These are phyloP conservation scores for Bovichtus diacanthus DNA, from an alignment of 2,797 vertebrate species.

Conservation along the genomic window DNA sequence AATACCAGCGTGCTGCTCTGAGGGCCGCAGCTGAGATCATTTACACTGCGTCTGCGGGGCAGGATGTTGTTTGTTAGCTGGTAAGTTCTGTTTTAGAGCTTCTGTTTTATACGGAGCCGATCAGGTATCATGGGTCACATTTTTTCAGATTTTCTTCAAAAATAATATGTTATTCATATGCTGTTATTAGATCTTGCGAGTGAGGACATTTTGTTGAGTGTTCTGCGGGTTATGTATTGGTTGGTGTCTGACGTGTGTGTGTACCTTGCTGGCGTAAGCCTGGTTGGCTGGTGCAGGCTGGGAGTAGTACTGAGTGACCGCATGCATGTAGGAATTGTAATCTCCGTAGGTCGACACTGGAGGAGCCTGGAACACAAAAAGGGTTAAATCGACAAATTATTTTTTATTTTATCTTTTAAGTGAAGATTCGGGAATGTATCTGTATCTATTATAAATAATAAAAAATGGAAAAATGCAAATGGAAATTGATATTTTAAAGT, in stretches of 20 bases:
- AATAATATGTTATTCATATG: not conserved
- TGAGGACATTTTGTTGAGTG: not conserved
- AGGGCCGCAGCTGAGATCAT: not conserved
- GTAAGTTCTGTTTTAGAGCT: slow-evolving; percentile 15
- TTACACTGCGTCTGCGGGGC: slow-evolving; percentile 18
- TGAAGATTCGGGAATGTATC: not conserved
- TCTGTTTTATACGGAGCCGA: not conserved
- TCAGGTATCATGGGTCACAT: not conserved
- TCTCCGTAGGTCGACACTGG: slow-evolving; percentile 80
- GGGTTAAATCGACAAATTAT: not conserved
- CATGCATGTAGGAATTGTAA: slow-evolving; percentile 87
- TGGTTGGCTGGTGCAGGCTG: slow-evolving; percentile 83
- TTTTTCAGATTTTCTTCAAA: not conserved
- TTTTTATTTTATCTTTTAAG: not conserved
- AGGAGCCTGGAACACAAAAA: slow-evolving; percentile 74
- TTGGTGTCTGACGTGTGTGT: not conserved
- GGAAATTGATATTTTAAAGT: not conserved
- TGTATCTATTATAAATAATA: not conserved
- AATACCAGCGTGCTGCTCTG: slow-evolving; percentile 41
- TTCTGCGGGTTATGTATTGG: not conserved
- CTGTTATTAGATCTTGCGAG: not conserved
- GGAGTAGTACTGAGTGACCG: slow-evolving; percentile 86
- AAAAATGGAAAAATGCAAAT: not conserved
- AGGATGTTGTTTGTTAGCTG: not conserved
- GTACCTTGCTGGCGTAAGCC: slow-evolving; percentile 84